Base-by-base conservation (phyloP, 2,888 invertebrate species). In the Lottia scabra region DNA sequence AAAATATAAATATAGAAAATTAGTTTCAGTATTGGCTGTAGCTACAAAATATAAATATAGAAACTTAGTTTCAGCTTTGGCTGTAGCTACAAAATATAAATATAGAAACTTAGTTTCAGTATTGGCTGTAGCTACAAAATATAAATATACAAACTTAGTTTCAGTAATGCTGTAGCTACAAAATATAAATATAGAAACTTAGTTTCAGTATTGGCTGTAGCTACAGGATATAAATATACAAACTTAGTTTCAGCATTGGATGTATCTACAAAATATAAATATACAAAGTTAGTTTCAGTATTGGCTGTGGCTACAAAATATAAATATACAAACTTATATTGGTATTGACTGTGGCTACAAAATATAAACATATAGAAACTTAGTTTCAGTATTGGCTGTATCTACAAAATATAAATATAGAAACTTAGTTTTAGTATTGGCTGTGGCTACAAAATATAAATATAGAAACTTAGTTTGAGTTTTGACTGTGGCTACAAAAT, bases 31-130 rank as follows among this genome's bases (percentile, higher is more conserved):
- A 72, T 87, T 84, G 44, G 88, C 87, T 43, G 89, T 84, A 10
- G 87, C 87, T 83, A 68, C 0, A 38, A 38, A 38, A 38, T 5
- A 38, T 38, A 38, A 38, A n/a, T n/a, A n/a, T 16, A 93, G 91
- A 86, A 93, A 93, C 84, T 84, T 84, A n/a, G 88, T 88, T 78
- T 88, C 88, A 27, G 82, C 79, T 71, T 87, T 84, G 44, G 88
- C 87, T 43, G 89, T 84, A 10, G 87, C 87, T 83, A 68, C 0
- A 38, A 38, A 38, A 38, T 5, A 38, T 38, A 38, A 38, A n/a
- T n/a, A n/a, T 16, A 93, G 91, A 86, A 93, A 93, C 84, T 84
- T 84, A n/a, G 88, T 88, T 78, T 88, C 88, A 27, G 82, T 78
- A 72, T 87, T 84, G 44, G 88, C 87, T 43, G 89, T 84, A 10